Percentiles rank a stretch among this genome's conserved stretches.
phyloP scores from a whole-genome alignment of 2,888 invertebrate genomes.

The Didymodactylos carnosus region DNA sequence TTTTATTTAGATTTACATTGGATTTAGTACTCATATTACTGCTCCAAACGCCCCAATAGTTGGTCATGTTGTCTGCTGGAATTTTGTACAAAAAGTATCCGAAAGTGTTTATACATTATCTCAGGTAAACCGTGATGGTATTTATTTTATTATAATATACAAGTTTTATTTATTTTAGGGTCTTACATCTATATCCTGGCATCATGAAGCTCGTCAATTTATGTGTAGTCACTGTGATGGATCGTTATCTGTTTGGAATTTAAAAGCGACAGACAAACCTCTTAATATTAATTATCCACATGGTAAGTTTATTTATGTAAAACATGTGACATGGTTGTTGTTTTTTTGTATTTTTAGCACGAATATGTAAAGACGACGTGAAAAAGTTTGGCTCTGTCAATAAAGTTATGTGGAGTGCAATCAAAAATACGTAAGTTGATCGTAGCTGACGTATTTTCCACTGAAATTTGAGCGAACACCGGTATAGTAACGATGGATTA shows the following conservation, averaged over 20 bases:
- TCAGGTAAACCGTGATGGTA: conserved; percentile 16
- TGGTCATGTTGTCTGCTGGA: conserved; percentile 85
- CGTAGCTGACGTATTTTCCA: no score
- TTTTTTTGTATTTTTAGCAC: background rate
- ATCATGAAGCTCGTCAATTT: conserved; percentile 88
- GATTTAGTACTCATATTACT: background rate
- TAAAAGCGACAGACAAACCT: conserved; percentile 55
- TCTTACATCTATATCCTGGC: conserved; percentile 75
- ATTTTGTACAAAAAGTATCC: conserved; percentile 61
- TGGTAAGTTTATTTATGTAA: conserved; percentile 42
- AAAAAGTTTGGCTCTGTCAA: background rate
- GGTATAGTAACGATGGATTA: no score
- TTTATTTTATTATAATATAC: background rate
- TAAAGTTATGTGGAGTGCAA: background rate
- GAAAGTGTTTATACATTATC: conserved; percentile 43
- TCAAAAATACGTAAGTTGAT: background rate
- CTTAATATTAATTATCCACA: conserved; percentile 68
- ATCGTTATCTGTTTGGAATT: conserved; percentile 75
- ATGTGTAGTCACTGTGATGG: conserved; percentile 84
- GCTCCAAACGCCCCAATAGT: conserved; percentile 74
- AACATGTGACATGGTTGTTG: background rate
- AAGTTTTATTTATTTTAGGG: conserved; percentile 35
- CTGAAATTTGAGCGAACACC: no score
- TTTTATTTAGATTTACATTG: conserved; percentile 43
- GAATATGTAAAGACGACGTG: background rate